Percentiles rank a stretch among this genome's conserved stretches.
Evolutionary conservation across 2,888 invertebrate genomes (phyloP).

Genomic region (Polyommatus iphigenia): DNA sequence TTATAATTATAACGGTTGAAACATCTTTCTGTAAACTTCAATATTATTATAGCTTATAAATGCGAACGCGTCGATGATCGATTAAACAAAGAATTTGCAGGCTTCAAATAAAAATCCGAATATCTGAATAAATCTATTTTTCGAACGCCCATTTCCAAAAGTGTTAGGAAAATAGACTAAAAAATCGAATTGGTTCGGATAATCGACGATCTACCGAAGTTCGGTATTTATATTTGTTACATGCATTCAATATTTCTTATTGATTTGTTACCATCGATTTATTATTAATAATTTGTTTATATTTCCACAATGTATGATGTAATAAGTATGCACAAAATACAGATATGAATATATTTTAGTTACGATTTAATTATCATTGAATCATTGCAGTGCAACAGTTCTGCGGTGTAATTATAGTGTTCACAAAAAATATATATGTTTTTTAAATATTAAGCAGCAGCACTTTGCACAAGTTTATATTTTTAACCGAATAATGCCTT

Average conservation of each 20-base stretch:
- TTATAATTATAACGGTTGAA: not conserved
- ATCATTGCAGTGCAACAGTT: not conserved
- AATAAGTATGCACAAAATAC: not conserved
- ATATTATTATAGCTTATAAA: not conserved
- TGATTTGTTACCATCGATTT: not conserved
- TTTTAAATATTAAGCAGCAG: not conserved
- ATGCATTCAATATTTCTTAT: too few relatives aligned
- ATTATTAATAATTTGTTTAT: not conserved
- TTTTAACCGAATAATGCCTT: not conserved
- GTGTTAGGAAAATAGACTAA: too few relatives aligned
- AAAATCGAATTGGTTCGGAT: too few relatives aligned
- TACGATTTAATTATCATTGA: not conserved
- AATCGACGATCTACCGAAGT: too few relatives aligned
- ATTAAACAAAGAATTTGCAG: too few relatives aligned
- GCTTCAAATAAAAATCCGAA: too few relatives aligned
- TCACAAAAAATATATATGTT: not conserved
- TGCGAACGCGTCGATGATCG: not conserved
- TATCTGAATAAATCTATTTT: too few relatives aligned
- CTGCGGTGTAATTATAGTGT: not conserved
- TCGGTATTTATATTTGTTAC: too few relatives aligned
- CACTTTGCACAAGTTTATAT: constrained; percentile 13
- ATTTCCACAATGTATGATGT: not conserved
- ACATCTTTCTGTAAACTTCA: not conserved
- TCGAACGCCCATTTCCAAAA: too few relatives aligned
- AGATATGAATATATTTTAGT: not conserved